These are phyloP conservation scores for Rapana venosa DNA, from an alignment of 2,888 invertebrate genomes.

Conservation along the genomic window DNA sequence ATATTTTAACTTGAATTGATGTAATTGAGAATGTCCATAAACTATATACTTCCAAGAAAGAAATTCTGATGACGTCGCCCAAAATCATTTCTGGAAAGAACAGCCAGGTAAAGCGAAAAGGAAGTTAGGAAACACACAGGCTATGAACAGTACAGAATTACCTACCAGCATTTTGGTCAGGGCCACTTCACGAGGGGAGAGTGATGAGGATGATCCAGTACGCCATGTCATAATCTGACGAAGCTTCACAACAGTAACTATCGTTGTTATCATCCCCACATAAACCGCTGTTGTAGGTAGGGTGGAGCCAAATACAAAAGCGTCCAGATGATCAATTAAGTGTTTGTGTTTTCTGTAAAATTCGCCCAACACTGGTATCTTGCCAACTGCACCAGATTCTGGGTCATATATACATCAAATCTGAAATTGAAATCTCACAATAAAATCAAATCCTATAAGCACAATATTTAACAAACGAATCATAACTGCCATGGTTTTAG, in stretches of 20 bases:
- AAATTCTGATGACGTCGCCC: not conserved
- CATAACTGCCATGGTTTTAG: not conserved
- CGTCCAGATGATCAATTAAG: not conserved
- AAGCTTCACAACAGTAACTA: not conserved
- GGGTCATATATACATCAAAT: not conserved
- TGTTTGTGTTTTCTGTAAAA: not conserved
- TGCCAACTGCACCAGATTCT: not conserved
- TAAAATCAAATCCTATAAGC: not conserved
- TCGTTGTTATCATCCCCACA: not conserved
- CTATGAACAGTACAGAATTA: not conserved
- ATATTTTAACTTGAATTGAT: not conserved
- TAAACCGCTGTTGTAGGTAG: not conserved
- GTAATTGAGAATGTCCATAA: not conserved
- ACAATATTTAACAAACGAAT: not conserved
- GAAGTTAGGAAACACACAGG: not conserved
- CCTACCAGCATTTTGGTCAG: not conserved
- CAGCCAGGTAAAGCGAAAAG: not conserved
- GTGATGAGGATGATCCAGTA: not conserved
- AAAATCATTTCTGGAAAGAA: not conserved
- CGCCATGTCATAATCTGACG: constrained; percentile 19
- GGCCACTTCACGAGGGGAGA: not conserved
- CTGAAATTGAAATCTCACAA: not conserved
- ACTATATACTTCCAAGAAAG: not conserved
- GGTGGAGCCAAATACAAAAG: not conserved
- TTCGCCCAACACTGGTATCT: not conserved